These are phyloP conservation scores for Sebastes alutus DNA, from an alignment of 2,797 vertebrate species.

Conservation along the genomic window DNA sequence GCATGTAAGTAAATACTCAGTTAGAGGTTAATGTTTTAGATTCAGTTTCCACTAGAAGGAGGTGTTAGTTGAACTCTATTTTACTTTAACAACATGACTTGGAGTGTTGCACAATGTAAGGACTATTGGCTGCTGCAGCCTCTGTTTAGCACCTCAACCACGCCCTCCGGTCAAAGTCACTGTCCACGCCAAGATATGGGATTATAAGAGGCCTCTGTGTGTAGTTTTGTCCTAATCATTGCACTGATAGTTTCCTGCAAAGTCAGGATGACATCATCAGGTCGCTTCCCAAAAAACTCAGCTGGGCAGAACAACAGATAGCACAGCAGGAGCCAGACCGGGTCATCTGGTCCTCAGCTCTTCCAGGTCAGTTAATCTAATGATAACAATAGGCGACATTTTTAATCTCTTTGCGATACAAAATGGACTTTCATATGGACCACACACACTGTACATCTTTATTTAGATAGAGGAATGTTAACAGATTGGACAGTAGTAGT, in stretches of 20 bases:
- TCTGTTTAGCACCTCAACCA: slow-evolving; percentile 64
- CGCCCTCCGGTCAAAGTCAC: slow-evolving; percentile 80
- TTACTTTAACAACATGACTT: slow-evolving; percentile 41
- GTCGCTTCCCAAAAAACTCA: slow-evolving; percentile 39
- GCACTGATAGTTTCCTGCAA: slow-evolving; percentile 43
- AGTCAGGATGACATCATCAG: slow-evolving; percentile 63
- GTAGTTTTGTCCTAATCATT: slow-evolving; percentile 26
- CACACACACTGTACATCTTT: background rate
- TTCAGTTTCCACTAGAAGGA: background rate
- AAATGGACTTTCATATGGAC: background rate
- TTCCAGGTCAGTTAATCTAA: slow-evolving; percentile 41
- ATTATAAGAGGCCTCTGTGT: slow-evolving; percentile 21
- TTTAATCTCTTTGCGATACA: background rate
- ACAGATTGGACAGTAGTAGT: background rate
- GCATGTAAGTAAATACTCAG: slow-evolving; percentile 14
- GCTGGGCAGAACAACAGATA: slow-evolving; percentile 22
- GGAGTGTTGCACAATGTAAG: slow-evolving; percentile 54
- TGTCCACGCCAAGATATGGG: slow-evolving; percentile 18
- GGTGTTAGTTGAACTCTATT: slow-evolving; percentile 25
- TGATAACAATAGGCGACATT: slow-evolving; percentile 22
- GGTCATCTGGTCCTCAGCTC: slow-evolving; percentile 43
- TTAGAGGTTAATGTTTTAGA: background rate
- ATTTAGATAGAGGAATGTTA: background rate
- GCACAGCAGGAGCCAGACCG: slow-evolving; percentile 14
- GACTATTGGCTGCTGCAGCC: slow-evolving; percentile 31